A percentile compares a stretch with the other conserved stretches of the same genome.
These are phyloP conservation scores for Acanthacorydalis orientalis DNA, from an alignment of 2,888 invertebrate species.

Conservation along the genomic window DNA sequence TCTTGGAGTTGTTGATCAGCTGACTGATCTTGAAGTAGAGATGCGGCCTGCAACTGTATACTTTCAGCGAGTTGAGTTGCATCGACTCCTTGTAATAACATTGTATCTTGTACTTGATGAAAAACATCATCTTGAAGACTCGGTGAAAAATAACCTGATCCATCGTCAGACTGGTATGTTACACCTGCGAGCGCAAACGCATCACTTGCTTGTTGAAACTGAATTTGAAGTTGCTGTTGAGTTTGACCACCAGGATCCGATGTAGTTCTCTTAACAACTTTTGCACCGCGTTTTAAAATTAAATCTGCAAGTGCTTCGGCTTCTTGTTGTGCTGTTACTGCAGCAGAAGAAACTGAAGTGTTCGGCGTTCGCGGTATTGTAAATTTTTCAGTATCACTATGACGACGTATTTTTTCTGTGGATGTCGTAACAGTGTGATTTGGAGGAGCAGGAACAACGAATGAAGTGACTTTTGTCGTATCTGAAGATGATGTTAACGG, in stretches of 20 bases:
- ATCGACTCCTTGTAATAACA: slow-evolving; percentile 47
- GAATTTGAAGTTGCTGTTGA: slow-evolving; percentile 33
- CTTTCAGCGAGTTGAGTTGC: slow-evolving; percentile 34
- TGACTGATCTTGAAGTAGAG: slow-evolving; percentile 40
- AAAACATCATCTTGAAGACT: slow-evolving; percentile 63
- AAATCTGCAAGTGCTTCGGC: slow-evolving; percentile 67
- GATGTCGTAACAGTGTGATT: slow-evolving; percentile 16
- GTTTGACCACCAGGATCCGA: slow-evolving; percentile 43
- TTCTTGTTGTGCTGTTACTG: slow-evolving; percentile 37
- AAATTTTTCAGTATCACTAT: slow-evolving; percentile 40
- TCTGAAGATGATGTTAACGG: slow-evolving; percentile 28
- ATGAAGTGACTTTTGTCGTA: slow-evolving; percentile 26
- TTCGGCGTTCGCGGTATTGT: slow-evolving; percentile 27
- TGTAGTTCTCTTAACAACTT: slow-evolving; percentile 53
- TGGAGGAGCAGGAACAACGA: slow-evolving; percentile 39
- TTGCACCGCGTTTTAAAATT: slow-evolving; percentile 50
- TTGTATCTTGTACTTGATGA: slow-evolving; percentile 51
- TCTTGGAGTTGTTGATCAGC: slow-evolving; percentile 46
- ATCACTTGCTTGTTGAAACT: slow-evolving; percentile 38
- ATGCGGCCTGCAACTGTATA: slow-evolving; percentile 26
- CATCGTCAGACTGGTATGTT: slow-evolving; percentile 42
- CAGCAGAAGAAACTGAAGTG: slow-evolving; percentile 15
- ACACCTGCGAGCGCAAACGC: slow-evolving; percentile 44
- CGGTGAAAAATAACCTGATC: slow-evolving; percentile 39
- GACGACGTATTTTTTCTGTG: slow-evolving; percentile 32